A percentile compares a stretch with the other conserved stretches of the same genome.
Evolutionary conservation across 2,797 vertebrate species (phyloP).

Genomic region (Nyctibius grandis): DNA sequence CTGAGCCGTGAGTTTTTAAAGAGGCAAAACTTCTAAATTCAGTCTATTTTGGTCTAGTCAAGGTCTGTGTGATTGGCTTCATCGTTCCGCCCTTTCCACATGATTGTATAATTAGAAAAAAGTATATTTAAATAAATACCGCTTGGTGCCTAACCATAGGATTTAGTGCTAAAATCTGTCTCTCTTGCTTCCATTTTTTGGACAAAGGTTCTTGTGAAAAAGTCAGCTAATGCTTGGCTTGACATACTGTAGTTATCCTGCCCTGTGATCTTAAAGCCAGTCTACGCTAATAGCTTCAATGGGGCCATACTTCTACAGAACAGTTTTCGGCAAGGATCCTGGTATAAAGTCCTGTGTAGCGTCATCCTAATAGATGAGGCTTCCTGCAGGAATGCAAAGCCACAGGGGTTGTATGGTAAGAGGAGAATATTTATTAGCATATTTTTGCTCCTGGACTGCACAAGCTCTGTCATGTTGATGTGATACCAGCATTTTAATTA

Average conservation of each 20-base stretch:
- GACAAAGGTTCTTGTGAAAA: background rate
- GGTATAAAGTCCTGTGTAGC: background rate
- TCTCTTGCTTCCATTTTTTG: background rate
- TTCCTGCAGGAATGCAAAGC: background rate
- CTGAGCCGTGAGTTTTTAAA: background rate
- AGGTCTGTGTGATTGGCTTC: background rate
- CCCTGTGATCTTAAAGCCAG: background rate
- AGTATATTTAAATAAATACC: background rate
- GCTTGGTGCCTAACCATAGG: accelerated
- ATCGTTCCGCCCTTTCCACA: background rate
- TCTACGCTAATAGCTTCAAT: background rate
- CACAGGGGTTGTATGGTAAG: background rate
- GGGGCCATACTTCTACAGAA: background rate
- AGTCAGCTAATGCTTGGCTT: background rate
- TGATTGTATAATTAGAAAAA: background rate
- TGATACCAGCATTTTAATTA: background rate
- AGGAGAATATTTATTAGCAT: background rate
- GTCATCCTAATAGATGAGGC: background rate
- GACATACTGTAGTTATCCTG: background rate
- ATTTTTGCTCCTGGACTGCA: conserved; percentile 1
- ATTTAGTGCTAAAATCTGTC: background rate
- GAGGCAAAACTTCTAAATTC: background rate
- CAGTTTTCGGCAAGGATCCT: background rate
- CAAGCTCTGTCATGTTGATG: background rate
- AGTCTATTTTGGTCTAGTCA: background rate